Evolutionary conservation across 2,888 invertebrate species (phyloP).

Genomic region (Ellobium chinense): DNA sequence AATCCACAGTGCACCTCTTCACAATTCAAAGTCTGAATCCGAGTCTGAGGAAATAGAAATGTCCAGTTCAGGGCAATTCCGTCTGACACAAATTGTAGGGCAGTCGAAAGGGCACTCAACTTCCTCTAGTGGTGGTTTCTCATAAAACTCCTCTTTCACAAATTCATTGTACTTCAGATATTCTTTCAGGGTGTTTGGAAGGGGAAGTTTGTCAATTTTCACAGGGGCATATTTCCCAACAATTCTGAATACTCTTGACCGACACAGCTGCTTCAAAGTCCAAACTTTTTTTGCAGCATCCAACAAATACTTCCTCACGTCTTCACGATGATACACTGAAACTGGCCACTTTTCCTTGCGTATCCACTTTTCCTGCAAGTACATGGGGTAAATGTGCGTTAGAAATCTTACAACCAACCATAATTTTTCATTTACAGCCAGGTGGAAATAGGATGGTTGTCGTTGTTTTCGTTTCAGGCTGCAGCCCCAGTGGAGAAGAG

Average conservation of each 20-base stretch:
- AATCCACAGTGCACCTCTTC: too few species aligned
- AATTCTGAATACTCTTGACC: constrained; percentile 60
- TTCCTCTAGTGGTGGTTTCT: constrained; percentile 54
- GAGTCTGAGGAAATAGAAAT: constrained; percentile 65
- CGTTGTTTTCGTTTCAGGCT: constrained; percentile 54
- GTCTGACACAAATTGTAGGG: constrained; percentile 59
- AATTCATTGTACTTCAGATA: constrained; percentile 64
- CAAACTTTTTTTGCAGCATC: constrained; percentile 53
- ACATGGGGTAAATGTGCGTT: constrained; percentile 64
- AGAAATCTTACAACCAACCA: constrained; percentile 64
- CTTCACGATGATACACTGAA: constrained; percentile 68
- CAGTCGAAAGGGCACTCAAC: constrained; percentile 73
- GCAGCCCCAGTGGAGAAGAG: constrained; percentile 72
- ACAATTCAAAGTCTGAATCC: constrained; percentile 37
- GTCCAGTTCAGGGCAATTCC: constrained; percentile 69
- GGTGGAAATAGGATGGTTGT: constrained; percentile 62
- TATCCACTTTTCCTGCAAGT: constrained; percentile 71
- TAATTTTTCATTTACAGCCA: constrained; percentile 70
- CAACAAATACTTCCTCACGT: constrained; percentile 64
- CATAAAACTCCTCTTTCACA: constrained; percentile 64
- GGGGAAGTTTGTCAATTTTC: constrained; percentile 62
- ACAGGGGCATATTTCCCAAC: constrained; percentile 62
- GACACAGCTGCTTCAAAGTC: constrained; percentile 61
- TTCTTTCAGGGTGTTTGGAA: constrained; percentile 60
- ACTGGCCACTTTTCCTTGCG: constrained; percentile 63